phyloP scores from a whole-genome alignment of 2,113 vertebrate genomes.

The Callorhinus ursinus region DNA sequence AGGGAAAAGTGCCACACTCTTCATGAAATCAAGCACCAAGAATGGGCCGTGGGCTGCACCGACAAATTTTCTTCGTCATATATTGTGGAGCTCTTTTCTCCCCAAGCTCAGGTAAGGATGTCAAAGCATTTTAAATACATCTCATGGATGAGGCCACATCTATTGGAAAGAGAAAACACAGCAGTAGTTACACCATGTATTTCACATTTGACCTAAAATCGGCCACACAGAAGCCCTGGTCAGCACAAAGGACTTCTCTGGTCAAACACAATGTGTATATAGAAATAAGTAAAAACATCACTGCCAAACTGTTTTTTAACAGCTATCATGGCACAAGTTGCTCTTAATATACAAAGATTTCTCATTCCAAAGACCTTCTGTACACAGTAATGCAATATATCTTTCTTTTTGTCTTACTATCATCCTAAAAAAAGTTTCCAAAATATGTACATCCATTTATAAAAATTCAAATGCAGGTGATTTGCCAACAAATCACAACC shows the following conservation, averaged over 20 bases:
- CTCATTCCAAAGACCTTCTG: neutral
- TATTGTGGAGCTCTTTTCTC: conserved; percentile 20
- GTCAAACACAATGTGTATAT: neutral
- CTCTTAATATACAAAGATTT: conserved; percentile 55
- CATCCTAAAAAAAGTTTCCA: conserved; percentile 65
- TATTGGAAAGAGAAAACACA: conserved; percentile 10
- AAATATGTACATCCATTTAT: conserved; percentile 62
- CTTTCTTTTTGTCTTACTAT: conserved; percentile 37
- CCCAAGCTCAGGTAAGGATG: neutral
- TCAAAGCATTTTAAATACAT: neutral
- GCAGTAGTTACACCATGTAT: neutral
- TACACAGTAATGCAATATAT: conserved; percentile 15
- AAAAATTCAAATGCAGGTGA: conserved; percentile 65
- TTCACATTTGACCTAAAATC: neutral
- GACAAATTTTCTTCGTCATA: conserved; percentile 8
- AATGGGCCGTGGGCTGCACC: neutral
- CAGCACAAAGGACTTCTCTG: conserved; percentile 15
- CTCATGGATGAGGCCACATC: neutral
- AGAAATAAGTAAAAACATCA: conserved; percentile 35
- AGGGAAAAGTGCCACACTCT: neutral
- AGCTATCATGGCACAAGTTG: neutral
- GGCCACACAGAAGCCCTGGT: neutral
- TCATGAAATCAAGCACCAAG: conserved; percentile 7
- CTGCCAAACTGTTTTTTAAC: neutral
- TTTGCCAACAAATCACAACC: conserved; percentile 62